These are phyloP conservation scores for Latrodectus geometricus DNA, from an alignment of 1,140 invertebrate genomes.

Conservation along the genomic window DNA sequence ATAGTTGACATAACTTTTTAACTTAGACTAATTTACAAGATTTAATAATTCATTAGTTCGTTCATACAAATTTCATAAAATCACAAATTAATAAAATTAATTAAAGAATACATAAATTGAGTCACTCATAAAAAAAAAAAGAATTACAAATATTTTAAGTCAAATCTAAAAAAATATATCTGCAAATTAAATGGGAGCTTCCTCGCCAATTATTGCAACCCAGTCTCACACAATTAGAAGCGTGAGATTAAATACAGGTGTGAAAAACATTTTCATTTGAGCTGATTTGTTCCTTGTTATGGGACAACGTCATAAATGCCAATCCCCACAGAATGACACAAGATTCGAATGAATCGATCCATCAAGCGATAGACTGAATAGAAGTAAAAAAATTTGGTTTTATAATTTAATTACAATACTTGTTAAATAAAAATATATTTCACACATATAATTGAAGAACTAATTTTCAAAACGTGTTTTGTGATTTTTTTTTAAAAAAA, in stretches of 20 bases:
- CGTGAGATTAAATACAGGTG: conserved; percentile 5
- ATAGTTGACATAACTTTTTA: no score
- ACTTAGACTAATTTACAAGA: no score
- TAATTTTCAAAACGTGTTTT: background rate
- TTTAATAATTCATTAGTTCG: no score
- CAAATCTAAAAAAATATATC: no score
- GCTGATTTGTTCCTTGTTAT: background rate
- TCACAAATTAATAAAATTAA: no score
- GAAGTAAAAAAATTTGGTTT: background rate
- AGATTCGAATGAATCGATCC: background rate
- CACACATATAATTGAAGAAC: background rate
- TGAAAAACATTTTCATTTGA: conserved; percentile 11
- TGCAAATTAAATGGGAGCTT: no score
- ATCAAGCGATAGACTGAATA: background rate
- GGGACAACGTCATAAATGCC: background rate
- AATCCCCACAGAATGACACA: background rate
- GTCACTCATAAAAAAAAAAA: no score
- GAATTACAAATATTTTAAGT: no score
- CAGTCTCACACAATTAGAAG: background rate
- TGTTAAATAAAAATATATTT: background rate
- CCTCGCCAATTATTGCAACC: no score
- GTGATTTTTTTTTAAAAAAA: no score
- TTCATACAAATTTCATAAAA: no score
- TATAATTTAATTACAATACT: background rate
- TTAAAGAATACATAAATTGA: no score